Conservation (phyloP, 1,140 invertebrate species). For the Penaeus chinensis region DNA sequence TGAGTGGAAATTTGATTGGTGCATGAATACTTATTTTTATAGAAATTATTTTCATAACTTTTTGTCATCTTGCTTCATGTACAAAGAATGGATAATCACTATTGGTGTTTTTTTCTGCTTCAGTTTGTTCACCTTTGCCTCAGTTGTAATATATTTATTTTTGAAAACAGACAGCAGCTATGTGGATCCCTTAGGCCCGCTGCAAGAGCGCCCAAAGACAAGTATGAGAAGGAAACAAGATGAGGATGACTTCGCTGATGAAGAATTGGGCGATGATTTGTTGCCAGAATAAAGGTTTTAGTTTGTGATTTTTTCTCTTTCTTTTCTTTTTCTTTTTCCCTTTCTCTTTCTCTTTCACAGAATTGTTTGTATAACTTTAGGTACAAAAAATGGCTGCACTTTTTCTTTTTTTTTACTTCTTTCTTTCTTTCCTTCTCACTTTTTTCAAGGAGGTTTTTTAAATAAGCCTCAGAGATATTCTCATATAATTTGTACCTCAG, state of each 20-base stretch:
- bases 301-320: not conserved
- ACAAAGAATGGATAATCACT: no score
- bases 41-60: not conserved
- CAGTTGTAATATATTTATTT: conserved; percentile 64
- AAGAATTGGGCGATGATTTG: conserved; percentile 84
- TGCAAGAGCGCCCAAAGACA: conserved; percentile 81
- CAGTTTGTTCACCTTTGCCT: not conserved
- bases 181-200: conserved; percentile 81
- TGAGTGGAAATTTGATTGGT: conserved; percentile 53
- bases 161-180: conserved; percentile 74
- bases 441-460: no score
- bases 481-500: no score
- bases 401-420: conserved; percentile 91
- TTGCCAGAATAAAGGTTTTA: conserved; percentile 71
- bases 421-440: not conserved
- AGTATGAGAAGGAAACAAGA: conserved; percentile 73
- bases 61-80: not conserved
- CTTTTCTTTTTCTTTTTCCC: not conserved
- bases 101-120: not conserved
- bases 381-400: conserved; percentile 78
- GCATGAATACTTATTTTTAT: not conserved
- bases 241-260: conserved; percentile 84
- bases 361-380: not conserved
- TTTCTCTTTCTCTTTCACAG: not conserved
- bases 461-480: no score